phyloP scores from a whole-genome alignment of 2,113 vertebrate genomes.

The Siniperca chuatsi region DNA sequence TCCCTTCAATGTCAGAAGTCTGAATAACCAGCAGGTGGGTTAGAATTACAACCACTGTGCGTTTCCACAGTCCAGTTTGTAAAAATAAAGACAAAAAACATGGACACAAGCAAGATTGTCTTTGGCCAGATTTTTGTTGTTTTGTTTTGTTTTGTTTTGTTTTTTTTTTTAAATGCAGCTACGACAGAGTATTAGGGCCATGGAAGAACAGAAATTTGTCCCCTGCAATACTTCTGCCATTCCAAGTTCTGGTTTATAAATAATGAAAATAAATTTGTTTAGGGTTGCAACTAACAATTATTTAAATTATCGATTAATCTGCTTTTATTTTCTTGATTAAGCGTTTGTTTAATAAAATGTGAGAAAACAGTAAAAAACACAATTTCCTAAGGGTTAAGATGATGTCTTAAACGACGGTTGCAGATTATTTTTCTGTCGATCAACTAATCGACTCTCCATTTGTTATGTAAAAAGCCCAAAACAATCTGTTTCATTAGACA shows the following conservation, averaged over 20 bases:
- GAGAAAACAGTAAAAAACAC: not conserved
- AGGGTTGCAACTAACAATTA: not conserved
- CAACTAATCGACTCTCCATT: too few relatives aligned
- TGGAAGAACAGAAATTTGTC: not conserved
- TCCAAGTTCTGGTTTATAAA: not conserved
- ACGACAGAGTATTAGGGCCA: not conserved
- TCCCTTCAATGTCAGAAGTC: slow-evolving; percentile 25
- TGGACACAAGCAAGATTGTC: not conserved
- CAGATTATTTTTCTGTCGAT: too few relatives aligned
- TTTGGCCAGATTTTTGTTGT: not conserved
- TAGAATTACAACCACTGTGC: not conserved
- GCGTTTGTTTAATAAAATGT: not conserved
- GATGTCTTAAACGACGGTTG: not conserved
- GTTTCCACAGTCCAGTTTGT: not conserved
- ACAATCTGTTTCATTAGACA: not conserved
- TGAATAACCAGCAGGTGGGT: not conserved
- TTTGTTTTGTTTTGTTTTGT: too few relatives aligned
- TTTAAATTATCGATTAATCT: not conserved
- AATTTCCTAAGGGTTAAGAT: not conserved
- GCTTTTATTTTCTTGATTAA: not conserved
- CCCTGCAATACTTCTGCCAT: not conserved
- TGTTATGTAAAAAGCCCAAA: too few relatives aligned
- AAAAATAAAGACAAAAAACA: not conserved
- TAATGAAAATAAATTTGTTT: not conserved
- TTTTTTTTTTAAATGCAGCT: not conserved